Evolutionary conservation across 1,140 invertebrate genomes (phyloP).

Genomic region (Trinorchestia longiramus): DNA sequence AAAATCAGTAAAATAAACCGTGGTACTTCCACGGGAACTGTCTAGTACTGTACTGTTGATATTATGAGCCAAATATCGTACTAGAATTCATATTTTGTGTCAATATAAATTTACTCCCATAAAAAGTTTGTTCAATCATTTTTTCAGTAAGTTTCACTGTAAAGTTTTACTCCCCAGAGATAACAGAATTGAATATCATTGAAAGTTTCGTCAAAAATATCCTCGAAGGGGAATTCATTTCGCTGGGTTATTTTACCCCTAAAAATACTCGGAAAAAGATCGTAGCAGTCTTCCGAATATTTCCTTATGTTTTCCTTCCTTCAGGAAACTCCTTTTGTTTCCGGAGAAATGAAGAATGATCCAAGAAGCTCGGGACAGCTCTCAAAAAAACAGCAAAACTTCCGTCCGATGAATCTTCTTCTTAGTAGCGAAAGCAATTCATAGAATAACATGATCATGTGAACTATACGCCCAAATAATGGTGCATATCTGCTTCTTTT

Average conservation of each 20-base stretch:
- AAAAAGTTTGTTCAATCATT: background rate
- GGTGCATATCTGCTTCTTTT: background rate
- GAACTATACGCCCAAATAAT: background rate
- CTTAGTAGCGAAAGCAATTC: background rate
- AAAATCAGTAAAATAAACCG: too few species aligned
- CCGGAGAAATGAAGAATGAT: background rate
- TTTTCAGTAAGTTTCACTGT: background rate
- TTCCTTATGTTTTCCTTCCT: background rate
- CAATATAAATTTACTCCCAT: background rate
- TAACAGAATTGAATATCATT: background rate
- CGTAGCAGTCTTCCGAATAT: background rate
- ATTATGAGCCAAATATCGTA: too few species aligned
- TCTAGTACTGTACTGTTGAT: too few species aligned
- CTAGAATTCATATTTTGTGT: too few species aligned
- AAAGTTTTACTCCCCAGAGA: background rate
- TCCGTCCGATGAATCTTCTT: background rate
- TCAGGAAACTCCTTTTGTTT: background rate
- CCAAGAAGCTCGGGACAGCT: background rate
- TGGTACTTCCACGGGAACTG: too few species aligned
- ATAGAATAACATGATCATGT: background rate
- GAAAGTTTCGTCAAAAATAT: background rate
- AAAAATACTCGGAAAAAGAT: background rate
- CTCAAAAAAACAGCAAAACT: background rate
- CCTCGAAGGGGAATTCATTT: slow-evolving; percentile 16
- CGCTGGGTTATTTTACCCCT: background rate